phyloP scores from a whole-genome alignment of 2,888 invertebrate species.

The Slavum lentiscoides region DNA sequence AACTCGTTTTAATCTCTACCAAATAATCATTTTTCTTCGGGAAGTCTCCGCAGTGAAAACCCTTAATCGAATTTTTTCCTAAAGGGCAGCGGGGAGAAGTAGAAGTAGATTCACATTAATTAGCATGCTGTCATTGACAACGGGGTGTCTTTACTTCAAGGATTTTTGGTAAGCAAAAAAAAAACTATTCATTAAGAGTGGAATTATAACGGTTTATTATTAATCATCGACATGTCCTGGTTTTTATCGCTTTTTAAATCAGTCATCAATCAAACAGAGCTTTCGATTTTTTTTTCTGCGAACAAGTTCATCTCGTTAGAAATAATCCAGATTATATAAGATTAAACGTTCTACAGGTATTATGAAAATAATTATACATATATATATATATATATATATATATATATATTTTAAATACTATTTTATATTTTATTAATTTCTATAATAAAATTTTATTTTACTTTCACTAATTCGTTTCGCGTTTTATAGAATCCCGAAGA shows the following conservation, averaged over 20 bases:
- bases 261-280: constrained; percentile 51
- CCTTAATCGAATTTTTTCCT: constrained; percentile 45
- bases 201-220: constrained; percentile 53
- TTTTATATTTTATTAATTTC: neutral
- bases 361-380: neutral
- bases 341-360: constrained; percentile 50
- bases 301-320: constrained; percentile 46
- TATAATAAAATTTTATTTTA: neutral
- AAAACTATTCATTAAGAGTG: constrained; percentile 47
- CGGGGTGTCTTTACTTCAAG: constrained; percentile 49
- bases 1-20: constrained; percentile 43
- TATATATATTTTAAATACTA: constrained; percentile 6
- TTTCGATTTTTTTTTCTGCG: constrained; percentile 19
- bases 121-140: constrained; percentile 53
- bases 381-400: too few relatives aligned
- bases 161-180: constrained; percentile 45
- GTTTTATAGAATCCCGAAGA: too few relatives aligned
- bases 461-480: too few relatives aligned
- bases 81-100: neutral
- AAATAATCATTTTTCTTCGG: constrained; percentile 46
- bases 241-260: constrained; percentile 52
- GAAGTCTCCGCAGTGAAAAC: constrained; percentile 32
- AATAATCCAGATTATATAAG: constrained; percentile 38
- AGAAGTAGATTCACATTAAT: constrained; percentile 47
- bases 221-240: constrained; percentile 48